Evolutionary conservation across 2,888 invertebrate genomes (phyloP).

Genomic region (Pseudeuparius sepicola): DNA sequence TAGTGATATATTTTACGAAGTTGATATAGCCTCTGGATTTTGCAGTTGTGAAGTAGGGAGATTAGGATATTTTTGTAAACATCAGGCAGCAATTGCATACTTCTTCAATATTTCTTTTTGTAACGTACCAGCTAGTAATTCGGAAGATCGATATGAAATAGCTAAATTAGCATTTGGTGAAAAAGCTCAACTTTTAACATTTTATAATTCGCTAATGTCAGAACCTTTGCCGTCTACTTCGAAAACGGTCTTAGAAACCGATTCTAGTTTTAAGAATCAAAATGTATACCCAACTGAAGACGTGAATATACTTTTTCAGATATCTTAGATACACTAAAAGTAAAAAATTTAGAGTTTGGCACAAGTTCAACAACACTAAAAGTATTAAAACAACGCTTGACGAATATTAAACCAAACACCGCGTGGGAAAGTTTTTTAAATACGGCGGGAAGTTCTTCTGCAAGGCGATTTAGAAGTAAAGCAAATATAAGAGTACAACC

Average conservation of each 20-base stretch:
- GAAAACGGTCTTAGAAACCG: not conserved
- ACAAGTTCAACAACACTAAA: constrained; percentile 6
- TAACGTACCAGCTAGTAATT: constrained; percentile 4
- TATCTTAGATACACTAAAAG: constrained; percentile 5
- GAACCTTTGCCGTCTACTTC: not conserved
- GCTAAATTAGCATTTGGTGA: constrained; percentile 14
- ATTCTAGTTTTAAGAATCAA: too few species aligned
- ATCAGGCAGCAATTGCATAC: constrained; percentile 11
- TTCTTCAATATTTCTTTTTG: not conserved
- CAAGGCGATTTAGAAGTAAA: not conserved
- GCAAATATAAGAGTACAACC: constrained; percentile 12
- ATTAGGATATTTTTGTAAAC: constrained; percentile 11
- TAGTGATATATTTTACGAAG: constrained; percentile 8
- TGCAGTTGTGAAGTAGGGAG: constrained; percentile 6
- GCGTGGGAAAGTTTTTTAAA: constrained; percentile 11
- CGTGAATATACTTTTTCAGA: too few species aligned
- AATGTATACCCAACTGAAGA: too few species aligned
- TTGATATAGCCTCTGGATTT: not conserved
- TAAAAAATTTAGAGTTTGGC: constrained; percentile 7
- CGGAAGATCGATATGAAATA: constrained; percentile 5
- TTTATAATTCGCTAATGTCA: constrained; percentile 9
- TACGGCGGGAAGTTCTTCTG: constrained; percentile 9
- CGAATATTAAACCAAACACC: constrained; percentile 6
- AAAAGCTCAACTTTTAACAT: constrained; percentile 7
- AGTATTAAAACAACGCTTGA: constrained; percentile 4